Percentiles rank a stretch among this genome's conserved stretches.
phyloP scores from a whole-genome alignment of 2,797 vertebrate species.

The Dromococcyx pavoninus region DNA sequence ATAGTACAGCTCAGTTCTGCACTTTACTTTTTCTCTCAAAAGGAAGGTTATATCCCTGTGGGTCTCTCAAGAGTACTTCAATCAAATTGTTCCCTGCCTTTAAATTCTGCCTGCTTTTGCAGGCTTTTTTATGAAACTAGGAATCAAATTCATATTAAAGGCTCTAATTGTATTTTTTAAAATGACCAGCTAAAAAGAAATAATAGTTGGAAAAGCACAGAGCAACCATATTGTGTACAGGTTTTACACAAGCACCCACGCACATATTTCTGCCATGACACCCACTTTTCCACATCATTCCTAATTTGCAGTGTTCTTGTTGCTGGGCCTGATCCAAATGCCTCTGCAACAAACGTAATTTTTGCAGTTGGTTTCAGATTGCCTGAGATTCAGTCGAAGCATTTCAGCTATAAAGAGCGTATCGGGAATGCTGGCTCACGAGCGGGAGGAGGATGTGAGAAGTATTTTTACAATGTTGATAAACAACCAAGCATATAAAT shows the following conservation, averaged over 20 bases:
- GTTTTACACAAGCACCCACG: slow-evolving; percentile 6
- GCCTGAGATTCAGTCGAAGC: background rate
- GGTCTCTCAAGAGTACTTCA: background rate
- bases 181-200: background rate
- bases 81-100: background rate
- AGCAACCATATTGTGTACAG: slow-evolving; percentile 10
- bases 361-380: slow-evolving; percentile 49
- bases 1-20: background rate
- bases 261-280: slow-evolving; percentile 59
- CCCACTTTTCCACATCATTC: slow-evolving; percentile 43
- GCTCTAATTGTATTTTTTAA: background rate
- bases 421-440: slow-evolving; percentile 22
- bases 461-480: background rate
- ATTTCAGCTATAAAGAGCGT: slow-evolving; percentile 28
- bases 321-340: slow-evolving; percentile 48
- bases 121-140: background rate
- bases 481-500: background rate
- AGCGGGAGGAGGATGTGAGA: background rate
- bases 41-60: background rate
- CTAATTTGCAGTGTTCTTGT: slow-evolving; percentile 48
- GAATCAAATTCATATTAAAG: background rate
- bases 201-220: background rate
- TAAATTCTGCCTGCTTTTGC: background rate
- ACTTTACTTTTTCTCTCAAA: background rate
- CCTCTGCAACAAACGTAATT: background rate